Percentiles rank a stretch among this genome's conserved stretches.
Conservation (phyloP, 1,140 invertebrate genomes). For the Steinernema feltiae region DNA sequence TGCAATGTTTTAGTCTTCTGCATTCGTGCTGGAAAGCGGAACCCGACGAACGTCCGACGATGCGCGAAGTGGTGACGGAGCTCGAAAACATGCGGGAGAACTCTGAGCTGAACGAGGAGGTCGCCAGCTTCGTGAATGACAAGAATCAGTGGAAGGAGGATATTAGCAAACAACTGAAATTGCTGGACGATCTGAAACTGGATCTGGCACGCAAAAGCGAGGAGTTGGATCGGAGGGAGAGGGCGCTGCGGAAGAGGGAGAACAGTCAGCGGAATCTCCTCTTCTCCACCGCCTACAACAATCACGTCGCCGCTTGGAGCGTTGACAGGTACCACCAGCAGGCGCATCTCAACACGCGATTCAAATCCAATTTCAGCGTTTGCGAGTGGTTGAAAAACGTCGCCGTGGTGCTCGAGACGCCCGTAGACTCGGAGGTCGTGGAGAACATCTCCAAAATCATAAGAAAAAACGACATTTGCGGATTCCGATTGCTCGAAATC, state of each 20-base stretch:
- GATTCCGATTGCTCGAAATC: conserved; percentile 41
- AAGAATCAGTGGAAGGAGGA: conserved; percentile 45
- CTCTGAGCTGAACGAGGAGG: conserved; percentile 41
- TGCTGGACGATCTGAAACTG: conserved; percentile 42
- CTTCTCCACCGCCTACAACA: conserved; percentile 27
- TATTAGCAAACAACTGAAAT: conserved; percentile 41
- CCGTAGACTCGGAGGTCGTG: not conserved
- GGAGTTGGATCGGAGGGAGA: conserved; percentile 40
- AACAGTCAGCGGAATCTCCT: conserved; percentile 44
- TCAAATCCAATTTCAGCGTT: no score
- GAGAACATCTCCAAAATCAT: conserved; percentile 25
- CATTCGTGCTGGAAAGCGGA: conserved; percentile 42
- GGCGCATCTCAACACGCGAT: no score
- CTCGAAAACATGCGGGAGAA: conserved; percentile 38
- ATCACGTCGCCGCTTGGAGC: conserved; percentile 38
- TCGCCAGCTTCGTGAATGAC: conserved; percentile 38
- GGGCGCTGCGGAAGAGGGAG: conserved; percentile 35
- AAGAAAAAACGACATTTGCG: conserved; percentile 41
- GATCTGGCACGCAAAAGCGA: conserved; percentile 45
- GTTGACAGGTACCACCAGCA: no score
- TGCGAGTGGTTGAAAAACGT: conserved; percentile 39
- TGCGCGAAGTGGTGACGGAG: conserved; percentile 38
- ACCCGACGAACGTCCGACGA: conserved; percentile 44
- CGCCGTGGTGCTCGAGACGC: conserved; percentile 16
- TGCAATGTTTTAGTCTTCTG: conserved; percentile 37